phyloP scores from a whole-genome alignment of 2,888 invertebrate species.

The Crematogaster levior region DNA sequence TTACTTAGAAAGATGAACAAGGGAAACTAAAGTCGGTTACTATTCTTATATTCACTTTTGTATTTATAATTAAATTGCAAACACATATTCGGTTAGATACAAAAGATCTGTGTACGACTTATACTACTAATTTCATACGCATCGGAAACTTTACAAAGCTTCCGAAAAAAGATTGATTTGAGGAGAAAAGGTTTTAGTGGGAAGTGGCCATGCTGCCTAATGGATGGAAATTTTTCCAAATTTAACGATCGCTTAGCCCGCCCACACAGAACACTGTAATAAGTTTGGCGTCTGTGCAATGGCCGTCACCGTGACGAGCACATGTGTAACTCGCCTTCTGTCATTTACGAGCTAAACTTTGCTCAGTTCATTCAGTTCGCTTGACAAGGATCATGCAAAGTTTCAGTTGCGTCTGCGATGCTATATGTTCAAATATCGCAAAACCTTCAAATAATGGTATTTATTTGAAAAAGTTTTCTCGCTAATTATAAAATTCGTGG shows the following conservation, averaged over 20 bases:
- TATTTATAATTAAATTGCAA: not conserved
- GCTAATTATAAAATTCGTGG: not conserved
- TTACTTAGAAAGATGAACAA: not conserved
- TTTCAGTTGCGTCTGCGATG: slow-evolving; percentile 26
- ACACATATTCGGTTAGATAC: not conserved
- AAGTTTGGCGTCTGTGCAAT: slow-evolving; percentile 82
- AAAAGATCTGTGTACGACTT: not conserved
- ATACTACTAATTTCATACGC: not conserved
- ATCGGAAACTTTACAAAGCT: slow-evolving; percentile 1
- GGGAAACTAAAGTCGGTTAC: not conserved
- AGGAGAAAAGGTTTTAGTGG: slow-evolving; percentile 47
- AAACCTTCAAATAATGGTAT: not conserved
- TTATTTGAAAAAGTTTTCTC: not conserved
- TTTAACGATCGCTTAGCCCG: slow-evolving; percentile 83
- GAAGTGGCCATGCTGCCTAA: slow-evolving; percentile 66
- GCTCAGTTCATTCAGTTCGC: slow-evolving; percentile 69
- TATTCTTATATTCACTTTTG: not conserved
- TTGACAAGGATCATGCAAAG: slow-evolving; percentile 73
- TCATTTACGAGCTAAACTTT: slow-evolving; percentile 77
- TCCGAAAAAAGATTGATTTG: slow-evolving; percentile 58
- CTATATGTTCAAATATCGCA: slow-evolving; percentile 11
- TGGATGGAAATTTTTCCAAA: slow-evolving; percentile 77
- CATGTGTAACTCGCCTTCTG: slow-evolving; percentile 84
- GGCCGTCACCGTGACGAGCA: slow-evolving; percentile 85
- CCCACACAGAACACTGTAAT: slow-evolving; percentile 81